A percentile compares a stretch with the other conserved stretches of the same genome.
Evolutionary conservation across 2,113 vertebrate genomes (phyloP).

Genomic region (Regulus satrapa): DNA sequence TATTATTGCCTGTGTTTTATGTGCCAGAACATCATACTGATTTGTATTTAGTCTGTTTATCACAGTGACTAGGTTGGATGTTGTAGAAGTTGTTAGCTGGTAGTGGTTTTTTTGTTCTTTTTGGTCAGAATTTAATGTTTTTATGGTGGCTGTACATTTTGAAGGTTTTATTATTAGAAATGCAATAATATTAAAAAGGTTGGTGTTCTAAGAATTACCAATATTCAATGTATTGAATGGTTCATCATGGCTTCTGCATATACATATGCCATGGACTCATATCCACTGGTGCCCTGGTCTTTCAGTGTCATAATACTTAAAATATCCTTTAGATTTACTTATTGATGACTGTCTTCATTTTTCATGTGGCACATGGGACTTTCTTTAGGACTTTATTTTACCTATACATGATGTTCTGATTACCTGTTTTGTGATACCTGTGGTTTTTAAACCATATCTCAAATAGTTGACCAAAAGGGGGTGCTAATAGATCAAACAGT

Average conservation of each 20-base stretch:
- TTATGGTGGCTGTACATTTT: neutral
- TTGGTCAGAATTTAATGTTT: neutral
- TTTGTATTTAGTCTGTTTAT: neutral
- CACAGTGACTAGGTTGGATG: neutral
- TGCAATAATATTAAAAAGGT: neutral
- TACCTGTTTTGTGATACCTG: neutral
- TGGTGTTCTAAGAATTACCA: neutral
- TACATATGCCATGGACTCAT: rapidly evolving
- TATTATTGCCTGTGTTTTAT: neutral
- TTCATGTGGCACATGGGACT: neutral
- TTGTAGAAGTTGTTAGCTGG: neutral
- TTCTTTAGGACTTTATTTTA: neutral
- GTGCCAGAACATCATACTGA: neutral
- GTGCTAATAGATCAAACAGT: slow-evolving; percentile 59
- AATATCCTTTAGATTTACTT: neutral
- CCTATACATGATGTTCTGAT: neutral
- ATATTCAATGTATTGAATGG: neutral
- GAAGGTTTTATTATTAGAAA: neutral
- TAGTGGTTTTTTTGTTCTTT: neutral
- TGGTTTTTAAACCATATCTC: neutral
- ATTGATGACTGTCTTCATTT: neutral
- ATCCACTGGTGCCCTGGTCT: neutral
- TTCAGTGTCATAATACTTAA: neutral
- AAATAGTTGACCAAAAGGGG: slow-evolving; percentile 56
- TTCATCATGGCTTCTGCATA: neutral